Evolutionary conservation across 1,140 invertebrate genomes (phyloP), one percentile per base, ranked within the genome.

Genomic region (Cherax quadricarinatus): DNA sequence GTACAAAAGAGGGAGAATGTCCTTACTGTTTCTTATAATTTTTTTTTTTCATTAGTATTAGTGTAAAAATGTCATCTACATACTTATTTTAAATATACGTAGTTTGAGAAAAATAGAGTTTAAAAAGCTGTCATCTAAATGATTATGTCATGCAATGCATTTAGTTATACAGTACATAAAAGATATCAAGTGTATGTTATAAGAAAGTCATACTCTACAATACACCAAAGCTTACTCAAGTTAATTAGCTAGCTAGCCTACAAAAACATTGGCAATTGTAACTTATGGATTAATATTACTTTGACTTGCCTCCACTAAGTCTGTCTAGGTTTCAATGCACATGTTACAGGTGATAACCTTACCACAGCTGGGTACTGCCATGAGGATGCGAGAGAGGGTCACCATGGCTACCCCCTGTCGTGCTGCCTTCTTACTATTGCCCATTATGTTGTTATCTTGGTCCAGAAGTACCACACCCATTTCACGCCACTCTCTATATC

Each of bases 311-410:
- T 21, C n/a, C 30, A 51, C 14, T 51, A 18, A 18, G 21, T 81
- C 80, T 81, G 30, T 30, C 81, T 24, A 83, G 30, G 21, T 75
- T 5, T 75, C n/a, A 24, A 9, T 21, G 21, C 70, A 75, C 70
- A 16, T 5, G 30, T 41, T 30, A 30, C 24, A 75, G 6, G 70
- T 30, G 4, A 14, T 57, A 57, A 9, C 79, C 94, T 94, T 93
- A 95, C 95, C 94, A 95, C 96, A 95, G 87, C 95, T 95, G 24
- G 96, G 95, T 86, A 94, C 94, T 48, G 95, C 96, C 96, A 97
- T 97, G 83, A 95, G 93, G 83, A 97, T 96, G 92, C 96, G 94
- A n/a, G 96, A 96, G 6, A 97, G 80, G 21, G 96, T 95, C 16
- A 97, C 96, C 94, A 96, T 96, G 86, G 95, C 91, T 53, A 97